These are phyloP conservation scores for Galaxea fascicularis DNA, from an alignment of 92 coral and sea anemone genomes.

Conservation along the genomic window DNA sequence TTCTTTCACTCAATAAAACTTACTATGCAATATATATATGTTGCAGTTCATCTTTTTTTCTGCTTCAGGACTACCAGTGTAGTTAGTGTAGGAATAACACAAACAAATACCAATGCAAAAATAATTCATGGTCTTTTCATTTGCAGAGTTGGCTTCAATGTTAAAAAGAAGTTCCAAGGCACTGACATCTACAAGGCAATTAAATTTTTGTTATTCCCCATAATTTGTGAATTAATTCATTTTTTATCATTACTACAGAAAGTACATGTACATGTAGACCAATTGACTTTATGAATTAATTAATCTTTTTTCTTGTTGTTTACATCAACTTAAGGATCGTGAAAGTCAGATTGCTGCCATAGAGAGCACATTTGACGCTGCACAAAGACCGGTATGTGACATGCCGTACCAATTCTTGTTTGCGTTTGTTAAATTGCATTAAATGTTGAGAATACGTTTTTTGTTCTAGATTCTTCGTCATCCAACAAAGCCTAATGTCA, in stretches of 20 bases:
- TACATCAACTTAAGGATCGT: slow-evolving; percentile 71
- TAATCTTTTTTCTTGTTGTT: background rate
- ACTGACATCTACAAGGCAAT: slow-evolving; percentile 93
- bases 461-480: slow-evolving; percentile 87
- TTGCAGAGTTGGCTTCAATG: slow-evolving; percentile 93
- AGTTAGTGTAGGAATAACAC: too few species aligned
- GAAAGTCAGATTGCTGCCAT: slow-evolving; percentile 97
- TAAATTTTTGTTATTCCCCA: background rate
- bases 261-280: too few species aligned
- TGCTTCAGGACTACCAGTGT: too few species aligned
- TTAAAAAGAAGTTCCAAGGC: slow-evolving; percentile 94
- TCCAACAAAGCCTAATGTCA: slow-evolving; percentile 89
- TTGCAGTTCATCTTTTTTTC: too few species aligned
- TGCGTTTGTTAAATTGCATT: background rate
- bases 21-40: too few species aligned
- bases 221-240: too few species aligned
- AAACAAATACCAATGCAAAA: too few species aligned
- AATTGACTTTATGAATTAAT: background rate
- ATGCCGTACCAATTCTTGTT: background rate
- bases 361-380: slow-evolving; percentile 97
- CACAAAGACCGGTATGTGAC: slow-evolving; percentile 92
- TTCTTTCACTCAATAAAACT: too few species aligned
- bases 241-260: background rate
- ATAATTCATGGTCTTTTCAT: background rate
- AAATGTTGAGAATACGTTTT: background rate